A percentile compares a stretch with the other conserved stretches of the same genome.
phyloP scores from a whole-genome alignment of 2,888 invertebrate species.

The Bedellia somnulentella region DNA sequence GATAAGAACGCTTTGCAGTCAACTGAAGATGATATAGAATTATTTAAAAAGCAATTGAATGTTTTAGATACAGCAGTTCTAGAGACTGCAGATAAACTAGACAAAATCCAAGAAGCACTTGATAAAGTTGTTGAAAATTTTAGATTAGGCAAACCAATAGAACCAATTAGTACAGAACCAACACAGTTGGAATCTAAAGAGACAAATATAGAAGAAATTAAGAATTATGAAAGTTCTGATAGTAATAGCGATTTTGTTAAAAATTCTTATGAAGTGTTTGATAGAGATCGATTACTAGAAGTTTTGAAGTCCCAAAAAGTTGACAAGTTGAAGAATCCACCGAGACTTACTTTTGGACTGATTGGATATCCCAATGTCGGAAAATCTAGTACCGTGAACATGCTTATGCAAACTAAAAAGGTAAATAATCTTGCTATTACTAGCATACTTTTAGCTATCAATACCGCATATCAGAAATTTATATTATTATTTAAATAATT shows the following conservation, averaged over 20 bases:
- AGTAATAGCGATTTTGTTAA: conserved; percentile 14
- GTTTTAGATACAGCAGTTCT: conserved; percentile 56
- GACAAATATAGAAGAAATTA: conserved; percentile 3
- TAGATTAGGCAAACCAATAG: conserved; percentile 31
- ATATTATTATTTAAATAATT: too few species aligned
- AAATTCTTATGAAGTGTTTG: conserved; percentile 65
- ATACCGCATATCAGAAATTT: too few species aligned
- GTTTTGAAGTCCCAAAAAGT: conserved; percentile 64
- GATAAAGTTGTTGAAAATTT: conserved; percentile 38
- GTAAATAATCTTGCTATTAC: conserved; percentile 46
- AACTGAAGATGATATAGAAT: conserved; percentile 39
- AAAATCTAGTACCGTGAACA: conserved; percentile 98
- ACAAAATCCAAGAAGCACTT: conserved; percentile 53
- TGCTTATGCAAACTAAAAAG: conserved; percentile 81
- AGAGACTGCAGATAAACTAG: conserved; percentile 55
- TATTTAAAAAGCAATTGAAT: conserved; percentile 50
- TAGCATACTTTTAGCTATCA: too few species aligned
- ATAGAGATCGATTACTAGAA: conserved; percentile 69
- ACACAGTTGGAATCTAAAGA: conserved; percentile 8
- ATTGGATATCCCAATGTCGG: conserved; percentile 99
- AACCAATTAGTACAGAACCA: conserved; percentile 16
- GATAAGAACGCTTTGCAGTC: conserved; percentile 23
- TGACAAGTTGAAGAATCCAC: conserved; percentile 41
- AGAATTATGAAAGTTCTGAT: conserved; percentile 3
- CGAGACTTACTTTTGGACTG: conserved; percentile 82